Evolutionary conservation across 2,113 vertebrate genomes (phyloP).

Genomic region (Dicrurus megarhynchus): DNA sequence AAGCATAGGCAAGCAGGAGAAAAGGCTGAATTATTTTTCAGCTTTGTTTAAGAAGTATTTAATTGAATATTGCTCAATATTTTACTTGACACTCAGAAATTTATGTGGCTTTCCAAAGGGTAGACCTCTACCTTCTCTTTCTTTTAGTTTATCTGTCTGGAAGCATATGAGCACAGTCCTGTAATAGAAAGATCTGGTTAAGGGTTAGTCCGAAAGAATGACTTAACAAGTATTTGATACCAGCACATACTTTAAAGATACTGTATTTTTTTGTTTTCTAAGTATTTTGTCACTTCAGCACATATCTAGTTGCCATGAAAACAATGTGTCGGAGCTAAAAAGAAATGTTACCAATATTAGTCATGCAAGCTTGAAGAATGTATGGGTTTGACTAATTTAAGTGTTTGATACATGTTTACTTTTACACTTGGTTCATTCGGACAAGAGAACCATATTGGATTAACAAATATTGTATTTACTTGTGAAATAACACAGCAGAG

Average conservation of each 20-base stretch:
- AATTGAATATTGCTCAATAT: background rate
- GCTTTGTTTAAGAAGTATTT: background rate
- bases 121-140: background rate
- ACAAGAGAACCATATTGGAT: background rate
- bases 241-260: background rate
- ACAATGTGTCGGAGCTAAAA: background rate
- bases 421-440: background rate
- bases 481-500: background rate
- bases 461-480: background rate
- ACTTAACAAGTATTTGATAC: background rate
- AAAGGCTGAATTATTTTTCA: background rate
- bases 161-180: background rate
- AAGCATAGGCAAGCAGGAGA: background rate
- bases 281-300: background rate
- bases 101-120: background rate
- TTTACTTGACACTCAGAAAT: background rate
- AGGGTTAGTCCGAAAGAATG: background rate
- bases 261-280: background rate
- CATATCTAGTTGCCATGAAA: background rate
- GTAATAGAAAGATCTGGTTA: background rate
- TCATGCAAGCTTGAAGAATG: background rate
- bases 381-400: background rate
- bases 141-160: background rate
- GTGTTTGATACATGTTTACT: background rate
- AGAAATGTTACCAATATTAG: background rate